Base-by-base conservation (phyloP, 1,140 invertebrate genomes). In the Anthonomus grandis region DNA sequence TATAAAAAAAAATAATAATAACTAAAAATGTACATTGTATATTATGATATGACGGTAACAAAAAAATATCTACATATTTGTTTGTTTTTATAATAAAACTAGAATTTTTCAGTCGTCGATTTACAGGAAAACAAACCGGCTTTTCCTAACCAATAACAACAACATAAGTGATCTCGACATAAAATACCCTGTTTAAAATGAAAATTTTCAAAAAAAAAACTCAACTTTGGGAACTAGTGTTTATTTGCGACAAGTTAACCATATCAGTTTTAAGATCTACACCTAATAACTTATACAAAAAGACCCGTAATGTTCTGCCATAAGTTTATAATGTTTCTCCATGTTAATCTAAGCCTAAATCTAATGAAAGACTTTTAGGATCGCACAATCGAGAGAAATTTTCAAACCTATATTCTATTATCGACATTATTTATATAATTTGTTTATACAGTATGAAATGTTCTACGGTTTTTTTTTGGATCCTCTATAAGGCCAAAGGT, bases 311-410 rank as follows among this genome's bases (percentile, higher is more conserved):
- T 63, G 54, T 65, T 65, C 64, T 65, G 64, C 64, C 64, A 60
- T 60, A 60, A 53, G 44, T 57, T 52, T 27, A 57, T 18, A 18
- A 39, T 55, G 37, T 38, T 55, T 55, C 36, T 39, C 51, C 31
- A 21, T 37, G 45, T 53, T 63, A 55, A 61, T 55, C 59, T 65
- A 62, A 63, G 36, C 65, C 60, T 62, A 66, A 59, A 58, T 56
- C 64, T 67, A 65, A 59, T 67, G 65, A 67, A 67, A 67, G 65
- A 67, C 65, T n/a, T n/a, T n/a, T n/a, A n/a, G n/a, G n/a, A n/a
- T n/a, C n/a, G n/a, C n/a, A n/a, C n/a, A n/a, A 12, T 17, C 45
- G 34, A 15, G 51, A 45, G 41, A 41, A 45, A 45, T 34, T 44
- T 36, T 47, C 36, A 55, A 46, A n/a, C 42, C 42, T 46, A 46